Conservation (phyloP, 2,113 vertebrate species). For the Phylloscopus whistleri region DNA sequence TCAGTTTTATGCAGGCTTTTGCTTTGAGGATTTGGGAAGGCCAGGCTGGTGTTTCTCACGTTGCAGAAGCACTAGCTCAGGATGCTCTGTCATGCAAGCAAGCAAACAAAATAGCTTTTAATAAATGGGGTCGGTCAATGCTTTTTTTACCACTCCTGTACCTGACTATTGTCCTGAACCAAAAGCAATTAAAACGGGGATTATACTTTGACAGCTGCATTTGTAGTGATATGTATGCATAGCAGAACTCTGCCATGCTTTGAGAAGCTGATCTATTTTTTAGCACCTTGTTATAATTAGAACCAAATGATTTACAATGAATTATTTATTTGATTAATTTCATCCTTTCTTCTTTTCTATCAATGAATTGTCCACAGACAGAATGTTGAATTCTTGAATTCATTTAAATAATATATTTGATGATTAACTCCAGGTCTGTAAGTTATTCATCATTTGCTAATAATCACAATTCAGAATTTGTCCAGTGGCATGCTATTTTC, state of each 20-base stretch:
- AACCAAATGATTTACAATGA: not conserved
- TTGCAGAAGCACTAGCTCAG: not conserved
- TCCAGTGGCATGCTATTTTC: not conserved
- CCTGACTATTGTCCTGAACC: slow-evolving; percentile 8
- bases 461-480: not conserved
- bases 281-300: slow-evolving; percentile 52
- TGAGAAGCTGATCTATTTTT: slow-evolving; percentile 42
- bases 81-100: slow-evolving; percentile 11
- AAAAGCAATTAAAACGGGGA: slow-evolving; percentile 50
- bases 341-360: slow-evolving; percentile 1
- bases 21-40: not conserved
- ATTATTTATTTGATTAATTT: slow-evolving; percentile 65
- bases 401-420: slow-evolving; percentile 23
- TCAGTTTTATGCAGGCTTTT: not conserved
- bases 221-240: not conserved
- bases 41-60: not conserved
- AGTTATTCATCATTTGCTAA: slow-evolving; percentile 7
- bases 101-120: slow-evolving; percentile 32
- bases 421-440: not conserved
- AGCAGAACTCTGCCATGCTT: not conserved
- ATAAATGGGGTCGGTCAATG: not conserved
- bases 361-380: slow-evolving; percentile 14
- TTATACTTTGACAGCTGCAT: not conserved
- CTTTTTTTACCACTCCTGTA: slow-evolving; percentile 7
- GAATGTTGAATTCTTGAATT: slow-evolving; percentile 20